Conservation (phyloP, 2,797 vertebrate species). For the Eidolon dupreanum region DNA sequence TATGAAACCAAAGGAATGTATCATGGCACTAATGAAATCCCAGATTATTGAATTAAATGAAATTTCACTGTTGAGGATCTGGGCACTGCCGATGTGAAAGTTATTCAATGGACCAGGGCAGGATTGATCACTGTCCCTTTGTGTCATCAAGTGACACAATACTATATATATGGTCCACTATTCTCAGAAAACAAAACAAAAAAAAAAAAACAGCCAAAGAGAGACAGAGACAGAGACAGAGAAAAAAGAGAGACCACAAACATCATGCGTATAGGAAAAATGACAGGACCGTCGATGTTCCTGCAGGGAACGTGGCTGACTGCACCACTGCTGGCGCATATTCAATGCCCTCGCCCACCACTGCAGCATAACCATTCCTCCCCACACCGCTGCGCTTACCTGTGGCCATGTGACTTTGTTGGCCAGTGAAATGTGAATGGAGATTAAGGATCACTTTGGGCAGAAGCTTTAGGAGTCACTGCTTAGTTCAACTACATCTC, state of each 20-base stretch:
- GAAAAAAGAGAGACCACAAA: neutral
- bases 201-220: neutral
- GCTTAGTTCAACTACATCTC: neutral
- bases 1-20: neutral
- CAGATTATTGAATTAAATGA: neutral
- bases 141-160: neutral
- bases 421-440: neutral
- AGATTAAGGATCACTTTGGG: neutral
- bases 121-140: neutral
- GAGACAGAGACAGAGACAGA: neutral
- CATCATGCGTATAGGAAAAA: neutral
- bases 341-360: neutral
- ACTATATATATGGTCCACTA: neutral
- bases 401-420: neutral
- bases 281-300: neutral
- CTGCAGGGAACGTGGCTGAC: neutral
- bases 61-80: neutral
- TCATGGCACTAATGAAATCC: neutral
- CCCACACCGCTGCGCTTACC: neutral
- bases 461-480: neutral
- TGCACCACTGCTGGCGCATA: rapidly evolving
- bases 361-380: neutral
- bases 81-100: neutral
- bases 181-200: neutral
- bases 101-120: neutral